Evolutionary conservation across 1,140 invertebrate species (phyloP), one percentile per base, ranked within the genome.

Genomic region (Nasonia longicornis): DNA sequence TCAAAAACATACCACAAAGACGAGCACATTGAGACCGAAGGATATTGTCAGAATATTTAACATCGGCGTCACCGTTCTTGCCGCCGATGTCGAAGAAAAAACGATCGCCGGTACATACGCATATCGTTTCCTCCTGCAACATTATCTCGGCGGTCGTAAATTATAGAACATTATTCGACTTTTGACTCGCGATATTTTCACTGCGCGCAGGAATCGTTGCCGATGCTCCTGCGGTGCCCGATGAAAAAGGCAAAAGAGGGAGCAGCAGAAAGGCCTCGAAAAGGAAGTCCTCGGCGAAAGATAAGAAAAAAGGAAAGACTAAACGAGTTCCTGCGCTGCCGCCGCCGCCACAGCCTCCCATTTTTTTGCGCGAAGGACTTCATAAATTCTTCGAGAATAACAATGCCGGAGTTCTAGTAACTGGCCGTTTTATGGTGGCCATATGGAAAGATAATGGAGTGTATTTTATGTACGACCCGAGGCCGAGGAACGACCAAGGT

Each of bases 391-490:
- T 89, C 20, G 83, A 86, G 77, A 83, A 85, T 0, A 89, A 90
- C 83, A 83, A 85, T 4, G 88, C 88, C 0, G 89, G 89, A 2
- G 82, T 90, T 74, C 10, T 90, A 7, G 70, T 85, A 4, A 84
- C 82, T 20, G 86, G 87, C 72, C 81, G 84, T 42, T 86, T 67
- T 22, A 86, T 87, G 80, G 75, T 84, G 16, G 85, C 89, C 0
- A 85, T 90, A n/a, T 90, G 89, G 89, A 87, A 84, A 38, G 87
- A 89, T 74, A 83, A 85, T 7, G 88, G 89, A 0, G 80, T 90
- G 7, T 89, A 88, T 52, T 90, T 89, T 70, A 85, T 89, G 82
- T 90, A 86, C 76, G 86, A 89, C 80, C 86, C 89, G 14, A 85
- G 83, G 14, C 77, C 85, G 0, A 78, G 83, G 20, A 86, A 80